These are phyloP conservation scores for Drosophila serrata DNA, from an alignment of 1,140 invertebrate genomes.

Conservation along the genomic window DNA sequence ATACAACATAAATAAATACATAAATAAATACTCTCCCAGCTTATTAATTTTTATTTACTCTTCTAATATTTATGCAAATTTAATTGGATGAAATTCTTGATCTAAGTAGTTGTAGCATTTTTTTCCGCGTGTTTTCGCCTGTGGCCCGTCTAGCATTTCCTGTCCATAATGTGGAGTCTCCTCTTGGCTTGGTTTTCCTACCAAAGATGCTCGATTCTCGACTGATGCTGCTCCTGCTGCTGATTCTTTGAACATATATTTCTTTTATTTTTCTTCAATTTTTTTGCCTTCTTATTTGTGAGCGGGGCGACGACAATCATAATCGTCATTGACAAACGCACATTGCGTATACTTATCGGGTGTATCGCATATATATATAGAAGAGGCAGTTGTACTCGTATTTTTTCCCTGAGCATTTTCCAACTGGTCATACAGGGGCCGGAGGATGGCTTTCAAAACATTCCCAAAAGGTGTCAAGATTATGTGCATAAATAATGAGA, in stretches of 20 bases:
- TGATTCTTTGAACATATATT: not conserved
- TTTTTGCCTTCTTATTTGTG: constrained; percentile 2
- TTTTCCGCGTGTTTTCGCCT: constrained; percentile 25
- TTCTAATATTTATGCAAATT: constrained; percentile 17
- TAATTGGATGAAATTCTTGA: constrained; percentile 28
- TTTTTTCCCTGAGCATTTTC: constrained; percentile 18
- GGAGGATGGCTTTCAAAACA: constrained; percentile 46
- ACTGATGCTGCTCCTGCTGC: too few relatives aligned
- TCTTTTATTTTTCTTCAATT: not conserved
- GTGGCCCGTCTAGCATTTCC: constrained; percentile 61
- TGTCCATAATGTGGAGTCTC: constrained; percentile 54
- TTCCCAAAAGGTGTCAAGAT: constrained; percentile 56
- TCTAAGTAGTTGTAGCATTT: not conserved
- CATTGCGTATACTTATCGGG: constrained; percentile 51
- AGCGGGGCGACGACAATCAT: constrained; percentile 74
- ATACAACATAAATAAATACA: not conserved
- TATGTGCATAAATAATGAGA: constrained; percentile 59
- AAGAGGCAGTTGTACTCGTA: constrained; percentile 16
- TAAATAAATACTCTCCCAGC: rapidly evolving
- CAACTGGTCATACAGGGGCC: constrained; percentile 37
- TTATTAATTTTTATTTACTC: not conserved
- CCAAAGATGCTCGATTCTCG: constrained; percentile 9
- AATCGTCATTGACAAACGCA: constrained; percentile 77
- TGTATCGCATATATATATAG: constrained; percentile 32
- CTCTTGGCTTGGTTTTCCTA: constrained; percentile 17